These are phyloP conservation scores for Falco biarmicus DNA, from an alignment of 2,797 vertebrate species.

Conservation along the genomic window DNA sequence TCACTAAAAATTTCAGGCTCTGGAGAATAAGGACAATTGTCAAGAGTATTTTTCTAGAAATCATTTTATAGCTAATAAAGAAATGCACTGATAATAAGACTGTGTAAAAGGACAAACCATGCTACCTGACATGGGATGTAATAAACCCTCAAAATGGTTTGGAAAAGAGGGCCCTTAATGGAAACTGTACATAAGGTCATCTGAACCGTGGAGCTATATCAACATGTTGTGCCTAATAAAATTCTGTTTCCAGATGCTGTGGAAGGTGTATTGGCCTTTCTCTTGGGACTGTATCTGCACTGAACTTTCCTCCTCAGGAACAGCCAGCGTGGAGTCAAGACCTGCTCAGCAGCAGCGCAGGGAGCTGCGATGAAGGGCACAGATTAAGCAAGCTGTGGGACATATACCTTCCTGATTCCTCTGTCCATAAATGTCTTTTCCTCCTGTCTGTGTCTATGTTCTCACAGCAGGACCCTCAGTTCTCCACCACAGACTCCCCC, in stretches of 20 bases:
- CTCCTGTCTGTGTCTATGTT: not conserved
- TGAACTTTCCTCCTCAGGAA: not conserved
- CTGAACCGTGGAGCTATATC: not conserved
- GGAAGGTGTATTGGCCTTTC: not conserved
- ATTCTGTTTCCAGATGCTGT: not conserved
- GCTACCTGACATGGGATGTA: not conserved
- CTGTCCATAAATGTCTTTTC: not conserved
- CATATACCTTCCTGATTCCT: not conserved
- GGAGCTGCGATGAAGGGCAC: not conserved
- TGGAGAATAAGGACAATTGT: not conserved
- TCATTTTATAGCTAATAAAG: not conserved
- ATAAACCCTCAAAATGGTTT: not conserved
- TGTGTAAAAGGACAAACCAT: rapidly evolving
- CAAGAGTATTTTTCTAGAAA: not conserved
- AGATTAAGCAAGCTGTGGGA: not conserved
- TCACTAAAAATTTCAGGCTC: not conserved
- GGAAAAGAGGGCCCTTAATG: not conserved
- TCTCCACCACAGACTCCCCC: not conserved
- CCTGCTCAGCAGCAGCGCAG: not conserved
- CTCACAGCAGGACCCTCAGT: not conserved
- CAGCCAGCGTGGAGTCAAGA: not conserved
- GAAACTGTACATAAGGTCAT: not conserved
- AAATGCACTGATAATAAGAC: not conserved
- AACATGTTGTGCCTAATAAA: not conserved
- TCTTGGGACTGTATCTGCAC: not conserved